Percentiles rank a stretch among this genome's conserved stretches.
phyloP scores from a whole-genome alignment of 2,113 vertebrate species.

The Rhizomys pruinosus region DNA sequence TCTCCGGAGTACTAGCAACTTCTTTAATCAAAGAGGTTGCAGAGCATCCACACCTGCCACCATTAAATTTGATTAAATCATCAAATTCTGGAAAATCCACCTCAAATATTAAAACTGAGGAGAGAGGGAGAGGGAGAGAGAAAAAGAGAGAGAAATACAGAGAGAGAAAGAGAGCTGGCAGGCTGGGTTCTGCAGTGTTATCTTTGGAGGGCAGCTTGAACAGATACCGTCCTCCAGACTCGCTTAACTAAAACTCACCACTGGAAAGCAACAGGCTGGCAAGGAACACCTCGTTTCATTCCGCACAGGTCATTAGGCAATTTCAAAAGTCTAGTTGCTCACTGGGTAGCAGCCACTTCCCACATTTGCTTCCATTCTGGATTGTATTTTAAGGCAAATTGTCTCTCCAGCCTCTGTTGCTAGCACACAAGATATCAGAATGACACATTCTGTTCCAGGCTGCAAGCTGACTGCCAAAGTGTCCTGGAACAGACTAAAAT shows the following conservation, averaged over 20 bases:
- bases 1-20: not conserved
- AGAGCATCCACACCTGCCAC: not conserved
- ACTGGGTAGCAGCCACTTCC: constrained; percentile 57
- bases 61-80: not conserved
- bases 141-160: not conserved
- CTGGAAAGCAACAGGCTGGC: not conserved
- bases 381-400: constrained; percentile 58
- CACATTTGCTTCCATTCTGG: not conserved
- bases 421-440: constrained; percentile 4
- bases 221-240: not conserved
- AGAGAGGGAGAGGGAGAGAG: not conserved
- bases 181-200: not conserved
- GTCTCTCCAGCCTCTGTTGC: not conserved
- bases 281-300: constrained; percentile 42
- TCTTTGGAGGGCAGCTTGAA: not conserved
- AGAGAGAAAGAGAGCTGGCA: not conserved
- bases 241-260: constrained; percentile 45
- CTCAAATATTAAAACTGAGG: not conserved
- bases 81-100: not conserved
- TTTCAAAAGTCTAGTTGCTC: constrained; percentile 58
- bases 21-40: not conserved
- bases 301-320: constrained; percentile 64
- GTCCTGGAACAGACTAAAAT: not conserved
- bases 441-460: not conserved
- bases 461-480: not conserved